Evolutionary conservation across 2,113 vertebrate genomes (phyloP).

Genomic region (Tragelaphus strepsiceros): DNA sequence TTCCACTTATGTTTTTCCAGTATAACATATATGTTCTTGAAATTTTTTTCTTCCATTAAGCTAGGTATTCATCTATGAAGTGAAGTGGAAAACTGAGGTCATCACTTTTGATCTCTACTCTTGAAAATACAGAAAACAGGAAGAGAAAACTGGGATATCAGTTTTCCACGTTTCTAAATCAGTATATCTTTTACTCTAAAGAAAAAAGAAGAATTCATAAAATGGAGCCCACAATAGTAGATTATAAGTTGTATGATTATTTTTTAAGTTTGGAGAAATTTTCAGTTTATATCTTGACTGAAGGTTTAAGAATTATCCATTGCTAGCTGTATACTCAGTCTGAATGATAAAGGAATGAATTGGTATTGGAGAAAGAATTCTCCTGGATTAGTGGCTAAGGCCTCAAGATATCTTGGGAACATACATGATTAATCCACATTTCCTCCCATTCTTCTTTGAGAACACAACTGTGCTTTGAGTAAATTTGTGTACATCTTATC

Average conservation of each 20-base stretch:
- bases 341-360: background rate
- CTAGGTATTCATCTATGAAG: background rate
- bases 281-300: background rate
- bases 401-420: background rate
- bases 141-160: background rate
- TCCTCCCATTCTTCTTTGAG: background rate
- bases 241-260: background rate
- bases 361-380: background rate
- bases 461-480: background rate
- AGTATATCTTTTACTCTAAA: background rate
- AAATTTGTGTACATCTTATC: background rate
- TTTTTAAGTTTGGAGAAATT: background rate
- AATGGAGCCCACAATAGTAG: background rate
- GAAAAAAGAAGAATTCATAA: background rate
- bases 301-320: background rate
- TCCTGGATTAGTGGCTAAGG: background rate
- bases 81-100: slow-evolving; percentile 2
- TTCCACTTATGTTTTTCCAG: slow-evolving; percentile 6
- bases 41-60: slow-evolving; percentile 38
- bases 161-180: background rate
- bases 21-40: background rate
- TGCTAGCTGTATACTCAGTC: background rate
- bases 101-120: background rate
- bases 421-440: background rate
- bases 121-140: slow-evolving; percentile 30